phyloP scores from a whole-genome alignment of 2,797 vertebrate genomes.

The Smutsia gigantea region DNA sequence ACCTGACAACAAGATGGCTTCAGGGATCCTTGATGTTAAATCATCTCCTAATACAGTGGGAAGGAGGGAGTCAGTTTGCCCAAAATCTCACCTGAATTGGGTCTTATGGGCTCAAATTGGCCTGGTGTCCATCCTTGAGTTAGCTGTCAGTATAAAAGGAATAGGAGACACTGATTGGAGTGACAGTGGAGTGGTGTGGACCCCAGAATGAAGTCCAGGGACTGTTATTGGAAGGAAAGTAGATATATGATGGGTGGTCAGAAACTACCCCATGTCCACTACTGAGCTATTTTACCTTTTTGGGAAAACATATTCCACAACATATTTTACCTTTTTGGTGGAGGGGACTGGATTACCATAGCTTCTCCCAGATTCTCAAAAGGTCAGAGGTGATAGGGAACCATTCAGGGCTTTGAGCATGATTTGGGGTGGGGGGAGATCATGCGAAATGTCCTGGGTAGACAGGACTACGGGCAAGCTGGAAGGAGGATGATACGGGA shows the following conservation, averaged over 20 bases:
- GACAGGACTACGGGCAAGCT: not conserved
- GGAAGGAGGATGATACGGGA: not conserved
- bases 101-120: not conserved
- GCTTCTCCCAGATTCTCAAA: not conserved
- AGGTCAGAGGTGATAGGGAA: not conserved
- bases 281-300: not conserved
- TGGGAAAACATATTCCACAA: too few species aligned
- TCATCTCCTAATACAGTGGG: not conserved
- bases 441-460: not conserved
- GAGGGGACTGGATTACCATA: rapidly evolving
- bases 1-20: not conserved
- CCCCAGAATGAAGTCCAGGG: not conserved
- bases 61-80: not conserved
- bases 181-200: not conserved
- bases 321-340: not conserved
- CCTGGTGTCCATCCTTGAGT: not conserved
- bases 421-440: not conserved
- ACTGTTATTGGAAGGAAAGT: not conserved
- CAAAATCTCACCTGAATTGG: not conserved
- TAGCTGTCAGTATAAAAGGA: rapidly evolving
- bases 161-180: not conserved
- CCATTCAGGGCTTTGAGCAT: not conserved
- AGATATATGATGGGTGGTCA: not conserved
- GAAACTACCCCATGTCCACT: not conserved
- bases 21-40: not conserved